Base-by-base conservation (phyloP, 2,888 invertebrate genomes). In the Myopa testacea region DNA sequence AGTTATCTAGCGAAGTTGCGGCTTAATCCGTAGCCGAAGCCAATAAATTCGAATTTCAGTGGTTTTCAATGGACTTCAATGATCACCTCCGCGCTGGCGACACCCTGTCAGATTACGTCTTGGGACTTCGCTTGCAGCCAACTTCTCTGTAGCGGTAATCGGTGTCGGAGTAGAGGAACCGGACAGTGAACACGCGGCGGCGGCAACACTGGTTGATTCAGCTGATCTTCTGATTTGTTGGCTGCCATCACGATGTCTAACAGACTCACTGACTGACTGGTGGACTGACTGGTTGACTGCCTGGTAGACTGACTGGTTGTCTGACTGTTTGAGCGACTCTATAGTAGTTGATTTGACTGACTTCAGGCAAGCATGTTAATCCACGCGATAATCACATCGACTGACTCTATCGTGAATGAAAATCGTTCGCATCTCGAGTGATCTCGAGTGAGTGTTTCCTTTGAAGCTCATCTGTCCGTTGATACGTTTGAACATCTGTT, bases 91-190 rank as follows among this genome's bases (percentile, higher is more conserved):
- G 19, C 73, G 45, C 16, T 4, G 45, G 63, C 73, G 63, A 62
- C 73, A 73, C 62, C 52, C 26, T 62, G 73, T 62, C 45, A 40
- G 73, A 50, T 73, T 45, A 70, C 19, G 70, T 50, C 45, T 68
- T 40, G 14, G 3, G 45, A 45, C 6, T 45, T 45, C 45, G 45
- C 45, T 45, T 3, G 3, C 10, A 45, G 10, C 45, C 45, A 19
- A 69, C 5, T 52, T 45, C n/a, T 69, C 12, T 26, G 37, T 14
- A 16, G 55, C 6, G 1, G 10, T 16, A n/a, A 55, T 55, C 55
- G 10, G 10, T 55, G 55, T 10, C 45, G 4, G 10, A 8, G 45
- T 45, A 45, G 45, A 10, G 45, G 45, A 3, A 6, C 45, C 6
- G 45, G 45, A 10, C 6, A 10, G 3, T 45, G 45, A 45, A 45